These are phyloP conservation scores for Thymallus thymallus DNA, from an alignment of 2,113 vertebrate species.

Conservation along the genomic window DNA sequence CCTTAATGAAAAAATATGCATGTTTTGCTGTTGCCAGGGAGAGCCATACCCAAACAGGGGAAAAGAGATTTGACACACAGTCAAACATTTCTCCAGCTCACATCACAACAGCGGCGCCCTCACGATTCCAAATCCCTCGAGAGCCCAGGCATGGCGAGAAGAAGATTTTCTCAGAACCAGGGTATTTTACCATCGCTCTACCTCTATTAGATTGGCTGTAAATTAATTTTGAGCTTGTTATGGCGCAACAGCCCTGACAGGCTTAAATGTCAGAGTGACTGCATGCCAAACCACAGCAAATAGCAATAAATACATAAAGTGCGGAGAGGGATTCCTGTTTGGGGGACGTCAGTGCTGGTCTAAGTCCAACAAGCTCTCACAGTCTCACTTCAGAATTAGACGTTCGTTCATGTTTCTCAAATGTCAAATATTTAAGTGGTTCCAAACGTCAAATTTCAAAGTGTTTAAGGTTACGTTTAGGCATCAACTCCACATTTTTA, in stretches of 20 bases:
- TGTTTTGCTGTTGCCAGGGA: conserved; percentile 71
- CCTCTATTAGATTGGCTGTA: conserved; percentile 63
- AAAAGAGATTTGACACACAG: conserved; percentile 51
- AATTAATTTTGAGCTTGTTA: conserved; percentile 62
- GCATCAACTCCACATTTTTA: no score
- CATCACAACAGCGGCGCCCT: conserved; percentile 54
- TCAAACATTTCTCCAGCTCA: conserved; percentile 60
- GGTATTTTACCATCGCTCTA: conserved; percentile 61
- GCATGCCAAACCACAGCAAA: conserved; percentile 65
- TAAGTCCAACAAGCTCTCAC: no score
- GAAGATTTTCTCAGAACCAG: conserved; percentile 54
- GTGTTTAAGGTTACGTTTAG: no score
- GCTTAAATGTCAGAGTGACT: conserved; percentile 56
- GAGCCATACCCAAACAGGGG: conserved; percentile 61
- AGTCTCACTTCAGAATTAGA: no score
- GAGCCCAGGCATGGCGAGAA: conserved; percentile 53
- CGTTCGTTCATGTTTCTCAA: no score
- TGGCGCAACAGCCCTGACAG: conserved; percentile 57
- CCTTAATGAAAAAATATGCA: conserved; percentile 39
- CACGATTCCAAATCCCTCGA: conserved; percentile 32
- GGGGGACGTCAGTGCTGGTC: conserved; percentile 34
- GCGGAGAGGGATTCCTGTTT: conserved; percentile 58
- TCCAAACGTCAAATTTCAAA: no score
- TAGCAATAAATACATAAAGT: conserved; percentile 37
- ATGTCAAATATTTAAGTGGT: no score